Evolutionary conservation across 2,797 vertebrate species (phyloP), one percentile per base, ranked within the genome.

Genomic region (Otolemur crassicaudatus): DNA sequence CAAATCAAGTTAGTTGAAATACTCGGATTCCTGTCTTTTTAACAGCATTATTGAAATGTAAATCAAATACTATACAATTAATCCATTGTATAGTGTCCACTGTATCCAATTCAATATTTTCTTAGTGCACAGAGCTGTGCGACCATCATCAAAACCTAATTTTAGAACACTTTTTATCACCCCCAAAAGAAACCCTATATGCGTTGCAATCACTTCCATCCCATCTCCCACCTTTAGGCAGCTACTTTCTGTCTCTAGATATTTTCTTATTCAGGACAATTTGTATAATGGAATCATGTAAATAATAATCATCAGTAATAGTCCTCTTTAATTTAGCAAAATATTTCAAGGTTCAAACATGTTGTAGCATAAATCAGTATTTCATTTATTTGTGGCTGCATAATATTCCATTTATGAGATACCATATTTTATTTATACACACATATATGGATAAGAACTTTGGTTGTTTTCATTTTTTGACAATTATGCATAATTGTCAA

Each of bases 111-210:
- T 65, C 23, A 17, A 13, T 43, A 29, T 34, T 58, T 61, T n/a
- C 43, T 58, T 72, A 70, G n/a, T 4, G 76, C 22, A 23, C 27
- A 75, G 9, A 88, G 10, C 40, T 49, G 20, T 86, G 3, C 31
- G 37, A 19, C 19, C 29, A 53, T 69, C 25, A 31, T 12, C 3
- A 72, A 4, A 88, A 49, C 56, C 58, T 85, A 72, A 84, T 75
- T 67, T 80, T 92, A 92, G 27, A 91, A 65, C 17, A 63, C 58
- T 88, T 96, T 95, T 61, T 81, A 83, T 88, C 65, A 72, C 17
- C 3, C 14, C 43, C 22, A 13, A 84, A 63, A 77, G 85, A 93
- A 91, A 25, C 3, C 1, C 7, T 13, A 13, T 3, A 23, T 3
- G 27, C 8, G 16, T 65, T 53, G 40, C 8, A 13, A 25, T 67